Evolutionary conservation across 2,113 vertebrate species (phyloP).

Genomic region (Chlamydotis undulata): DNA sequence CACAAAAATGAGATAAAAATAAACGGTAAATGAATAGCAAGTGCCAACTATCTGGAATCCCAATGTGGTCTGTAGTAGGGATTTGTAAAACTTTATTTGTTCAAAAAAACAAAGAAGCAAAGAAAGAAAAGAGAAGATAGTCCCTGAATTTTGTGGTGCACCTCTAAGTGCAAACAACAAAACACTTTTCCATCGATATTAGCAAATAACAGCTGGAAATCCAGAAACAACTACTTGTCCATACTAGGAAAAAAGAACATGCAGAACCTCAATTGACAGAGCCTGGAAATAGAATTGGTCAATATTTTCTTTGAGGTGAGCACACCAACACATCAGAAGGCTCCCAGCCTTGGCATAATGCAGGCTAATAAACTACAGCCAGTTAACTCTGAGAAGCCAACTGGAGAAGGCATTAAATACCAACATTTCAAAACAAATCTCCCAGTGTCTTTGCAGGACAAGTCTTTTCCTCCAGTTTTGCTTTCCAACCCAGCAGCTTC

Average conservation of each 20-base stretch:
- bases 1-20: not conserved
- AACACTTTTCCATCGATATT: not conserved
- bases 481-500: not conserved
- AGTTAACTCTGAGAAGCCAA: not conserved
- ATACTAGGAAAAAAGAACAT: not conserved
- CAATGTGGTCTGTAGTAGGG: not conserved
- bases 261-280: not conserved
- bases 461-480: not conserved
- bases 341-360: not conserved
- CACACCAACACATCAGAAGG: not conserved
- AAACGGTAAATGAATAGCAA: not conserved
- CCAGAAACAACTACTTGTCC: not conserved
- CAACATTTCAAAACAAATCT: not conserved
- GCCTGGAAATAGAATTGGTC: not conserved
- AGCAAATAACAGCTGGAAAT: not conserved
- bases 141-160: not conserved
- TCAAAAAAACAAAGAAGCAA: not conserved
- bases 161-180: not conserved
- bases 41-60: not conserved
- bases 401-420: not conserved
- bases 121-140: not conserved
- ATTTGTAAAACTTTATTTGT: not conserved
- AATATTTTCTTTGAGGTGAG: not conserved
- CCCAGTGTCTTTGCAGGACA: not conserved
- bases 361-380: not conserved